Base-by-base conservation (phyloP, 2,888 invertebrate genomes). In the Andrena trimmerana region DNA sequence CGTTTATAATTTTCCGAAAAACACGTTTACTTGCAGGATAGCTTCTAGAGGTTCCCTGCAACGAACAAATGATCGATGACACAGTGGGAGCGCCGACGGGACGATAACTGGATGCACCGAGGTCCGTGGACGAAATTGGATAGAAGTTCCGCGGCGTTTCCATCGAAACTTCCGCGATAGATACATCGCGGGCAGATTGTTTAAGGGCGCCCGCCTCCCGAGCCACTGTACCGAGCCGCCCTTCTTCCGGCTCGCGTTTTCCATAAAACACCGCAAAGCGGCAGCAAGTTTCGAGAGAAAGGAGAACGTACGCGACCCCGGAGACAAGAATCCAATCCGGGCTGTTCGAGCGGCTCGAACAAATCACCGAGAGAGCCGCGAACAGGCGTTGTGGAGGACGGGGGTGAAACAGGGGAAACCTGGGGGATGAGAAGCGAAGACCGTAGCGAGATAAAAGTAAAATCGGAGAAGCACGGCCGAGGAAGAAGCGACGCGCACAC, bases 121-220 rank as follows among this genome's bases (percentile, higher is more conserved):
- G 16, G 10, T 7, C 16, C 27, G 59, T 48, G 20, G 57, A 66
- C 63, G 60, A 80, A 72, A 85, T 80, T 80, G 74, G 79, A 79
- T 81, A 76, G 68, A 86, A 87, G 70, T 86, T 83, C 54, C n/a
- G 33, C 62, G 75, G 62, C 60, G 60, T 75, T 86, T 82, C 78
- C 50, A 81, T 86, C 78, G 81, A 86, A 88, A 88, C 71, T 88
- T 88, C 66, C 65, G 7, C 74, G 77, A 78, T 60, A 59, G 81
- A 85, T 85, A 70, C 73, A 82, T 83, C 72, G 68, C 70, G 20
- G 63, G 73, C 42, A 78, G 60, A 88, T 82, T 86, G 78, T 82
- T 88, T 80, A 68, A 81, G 74, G 60, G 77, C 42, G 27, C 63
- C 31, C 24, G 16, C 29, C 54, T 31, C 13, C 67, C 74, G 60